Percentiles rank a stretch among this genome's conserved stretches.
Evolutionary conservation across 2,888 invertebrate genomes (phyloP).

Genomic region (Nemoura dubitans): DNA sequence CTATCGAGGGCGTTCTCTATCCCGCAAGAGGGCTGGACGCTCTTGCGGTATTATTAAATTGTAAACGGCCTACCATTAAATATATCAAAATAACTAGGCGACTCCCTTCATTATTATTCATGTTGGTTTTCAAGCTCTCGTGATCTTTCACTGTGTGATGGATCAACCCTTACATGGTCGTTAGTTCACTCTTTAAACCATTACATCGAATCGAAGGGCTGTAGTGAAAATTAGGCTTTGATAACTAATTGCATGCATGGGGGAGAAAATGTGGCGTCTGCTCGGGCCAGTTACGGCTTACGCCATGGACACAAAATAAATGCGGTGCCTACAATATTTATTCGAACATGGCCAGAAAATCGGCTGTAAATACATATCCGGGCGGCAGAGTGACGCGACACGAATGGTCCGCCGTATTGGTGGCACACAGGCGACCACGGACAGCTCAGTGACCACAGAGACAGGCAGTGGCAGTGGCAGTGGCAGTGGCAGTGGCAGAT

Average conservation of each 20-base stretch:
- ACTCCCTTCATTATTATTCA: slow-evolving; percentile 31
- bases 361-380: background rate
- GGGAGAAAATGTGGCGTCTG: background rate
- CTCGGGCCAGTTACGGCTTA: background rate
- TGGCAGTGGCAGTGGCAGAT: too few species aligned
- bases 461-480: too few species aligned
- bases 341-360: background rate
- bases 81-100: slow-evolving; percentile 25
- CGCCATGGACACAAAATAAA: too few species aligned
- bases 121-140: background rate
- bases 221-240: background rate
- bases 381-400: background rate
- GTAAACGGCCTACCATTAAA: slow-evolving; percentile 23
- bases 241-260: background rate
- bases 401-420: too few species aligned
- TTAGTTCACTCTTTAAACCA: background rate
- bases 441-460: background rate
- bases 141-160: background rate
- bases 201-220: background rate
- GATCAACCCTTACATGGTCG: background rate
- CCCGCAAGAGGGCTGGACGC: background rate
- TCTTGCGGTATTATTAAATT: background rate
- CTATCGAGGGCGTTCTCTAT: slow-evolving; percentile 14
- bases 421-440: background rate
- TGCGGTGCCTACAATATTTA: background rate